Evolutionary conservation across 2,888 invertebrate genomes (phyloP).

Genomic region (Pristionchus exspectatus): DNA sequence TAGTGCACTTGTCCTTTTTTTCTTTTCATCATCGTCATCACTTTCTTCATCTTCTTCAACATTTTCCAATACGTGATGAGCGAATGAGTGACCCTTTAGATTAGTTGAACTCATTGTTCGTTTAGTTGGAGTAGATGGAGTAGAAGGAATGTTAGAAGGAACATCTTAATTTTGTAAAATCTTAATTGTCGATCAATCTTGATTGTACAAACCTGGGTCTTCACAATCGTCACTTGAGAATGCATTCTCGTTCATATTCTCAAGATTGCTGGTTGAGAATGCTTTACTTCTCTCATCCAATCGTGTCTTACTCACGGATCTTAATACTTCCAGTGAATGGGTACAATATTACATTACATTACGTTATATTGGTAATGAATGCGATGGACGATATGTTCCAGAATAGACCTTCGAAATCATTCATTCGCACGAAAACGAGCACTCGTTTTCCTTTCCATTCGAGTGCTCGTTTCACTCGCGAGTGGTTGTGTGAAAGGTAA

Average conservation of each 20-base stretch:
- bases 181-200: neutral
- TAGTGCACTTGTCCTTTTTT: slow-evolving; percentile 16
- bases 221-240: neutral
- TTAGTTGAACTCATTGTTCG: slow-evolving; percentile 45
- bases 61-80: slow-evolving; percentile 50
- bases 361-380: no score
- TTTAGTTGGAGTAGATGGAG: neutral
- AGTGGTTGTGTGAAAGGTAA: no score
- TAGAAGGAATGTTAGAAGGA: neutral
- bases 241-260: slow-evolving; percentile 47
- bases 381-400: no score
- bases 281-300: slow-evolving; percentile 50
- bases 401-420: no score
- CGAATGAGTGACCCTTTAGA: slow-evolving; percentile 52
- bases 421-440: no score
- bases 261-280: slow-evolving; percentile 42
- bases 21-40: slow-evolving; percentile 34
- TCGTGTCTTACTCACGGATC: slow-evolving; percentile 17
- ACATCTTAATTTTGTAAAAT: neutral
- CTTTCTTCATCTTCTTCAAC: slow-evolving; percentile 51
- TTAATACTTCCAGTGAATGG: neutral
- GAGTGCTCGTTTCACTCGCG: no score
- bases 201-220: neutral
- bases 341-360: no score
- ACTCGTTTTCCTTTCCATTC: no score